Percentiles rank a stretch among this genome's conserved stretches.
Evolutionary conservation across 1,140 invertebrate genomes (phyloP).

Genomic region (Aphaenogaster rudis): DNA sequence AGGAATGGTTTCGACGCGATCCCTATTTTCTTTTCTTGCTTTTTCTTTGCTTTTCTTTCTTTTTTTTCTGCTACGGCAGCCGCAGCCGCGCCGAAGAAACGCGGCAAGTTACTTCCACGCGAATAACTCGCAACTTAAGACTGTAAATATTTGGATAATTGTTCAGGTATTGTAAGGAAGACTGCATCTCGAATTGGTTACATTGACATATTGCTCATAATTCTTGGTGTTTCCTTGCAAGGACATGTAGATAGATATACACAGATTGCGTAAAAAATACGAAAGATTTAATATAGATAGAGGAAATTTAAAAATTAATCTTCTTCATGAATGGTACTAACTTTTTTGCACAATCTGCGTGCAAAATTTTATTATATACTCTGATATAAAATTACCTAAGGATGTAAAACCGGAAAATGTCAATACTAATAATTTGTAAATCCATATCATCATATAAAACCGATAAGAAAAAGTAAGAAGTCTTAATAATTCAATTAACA

Average conservation of each 20-base stretch:
- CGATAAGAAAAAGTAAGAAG: not conserved
- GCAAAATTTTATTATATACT: not conserved
- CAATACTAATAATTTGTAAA: constrained; percentile 2
- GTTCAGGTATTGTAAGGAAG: not conserved
- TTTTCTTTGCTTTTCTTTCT: too few relatives aligned
- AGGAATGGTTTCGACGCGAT: constrained; percentile 41
- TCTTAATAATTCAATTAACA: not conserved
- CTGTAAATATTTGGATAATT: constrained; percentile 26
- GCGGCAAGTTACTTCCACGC: constrained; percentile 6
- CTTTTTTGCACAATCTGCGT: not conserved
- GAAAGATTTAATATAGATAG: not conserved
- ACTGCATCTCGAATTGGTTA: constrained; percentile 27
- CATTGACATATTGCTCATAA: constrained; percentile 25
- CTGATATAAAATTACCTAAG: not conserved
- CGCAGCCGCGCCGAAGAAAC: constrained; percentile 1
- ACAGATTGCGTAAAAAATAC: not conserved
- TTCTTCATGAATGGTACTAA: not conserved
- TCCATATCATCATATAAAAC: not conserved
- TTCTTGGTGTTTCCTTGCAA: not conserved
- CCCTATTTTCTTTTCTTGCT: not conserved
- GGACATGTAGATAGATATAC: too few relatives aligned
- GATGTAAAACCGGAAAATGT: not conserved
- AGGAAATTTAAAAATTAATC: not conserved
- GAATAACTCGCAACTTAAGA: constrained; percentile 16
- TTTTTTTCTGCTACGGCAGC: not conserved